Evolutionary conservation across 2,113 vertebrate genomes (phyloP).

Genomic region (Antechinus flavipes): DNA sequence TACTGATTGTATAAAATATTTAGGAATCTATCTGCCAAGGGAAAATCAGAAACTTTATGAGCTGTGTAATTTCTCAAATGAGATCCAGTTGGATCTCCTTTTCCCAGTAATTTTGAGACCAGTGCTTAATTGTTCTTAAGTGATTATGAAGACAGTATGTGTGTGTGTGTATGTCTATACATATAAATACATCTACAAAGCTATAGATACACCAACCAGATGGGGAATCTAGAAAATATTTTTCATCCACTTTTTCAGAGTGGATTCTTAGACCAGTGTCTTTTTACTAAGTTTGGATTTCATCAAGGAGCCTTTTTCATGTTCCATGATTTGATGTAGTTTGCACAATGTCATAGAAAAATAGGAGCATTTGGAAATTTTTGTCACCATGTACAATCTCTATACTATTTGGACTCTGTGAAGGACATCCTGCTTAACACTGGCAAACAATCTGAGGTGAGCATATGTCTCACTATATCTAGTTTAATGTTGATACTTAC

Average conservation of each 20-base stretch:
- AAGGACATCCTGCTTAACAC: neutral
- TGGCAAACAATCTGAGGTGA: neutral
- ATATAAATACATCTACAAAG: neutral
- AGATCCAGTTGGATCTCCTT: neutral
- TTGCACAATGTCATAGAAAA: neutral
- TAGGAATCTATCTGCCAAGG: too few relatives aligned
- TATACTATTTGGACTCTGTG: neutral
- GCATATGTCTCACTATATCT: neutral
- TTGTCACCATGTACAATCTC: neutral
- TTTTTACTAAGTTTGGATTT: neutral
- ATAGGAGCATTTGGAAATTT: neutral
- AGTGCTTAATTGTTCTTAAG: neutral
- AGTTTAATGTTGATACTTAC: neutral
- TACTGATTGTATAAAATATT: too few relatives aligned
- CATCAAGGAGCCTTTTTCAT: neutral
- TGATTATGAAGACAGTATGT: neutral
- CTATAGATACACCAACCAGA: neutral
- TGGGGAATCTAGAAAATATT: neutral
- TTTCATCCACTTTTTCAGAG: neutral
- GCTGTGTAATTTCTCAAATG: neutral
- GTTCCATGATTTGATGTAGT: neutral
- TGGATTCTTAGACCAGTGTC: neutral
- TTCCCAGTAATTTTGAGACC: neutral
- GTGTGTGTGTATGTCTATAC: neutral
- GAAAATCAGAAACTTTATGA: too few relatives aligned